Base-by-base conservation (phyloP, 2,113 vertebrate genomes). In the Chloebia gouldiae region DNA sequence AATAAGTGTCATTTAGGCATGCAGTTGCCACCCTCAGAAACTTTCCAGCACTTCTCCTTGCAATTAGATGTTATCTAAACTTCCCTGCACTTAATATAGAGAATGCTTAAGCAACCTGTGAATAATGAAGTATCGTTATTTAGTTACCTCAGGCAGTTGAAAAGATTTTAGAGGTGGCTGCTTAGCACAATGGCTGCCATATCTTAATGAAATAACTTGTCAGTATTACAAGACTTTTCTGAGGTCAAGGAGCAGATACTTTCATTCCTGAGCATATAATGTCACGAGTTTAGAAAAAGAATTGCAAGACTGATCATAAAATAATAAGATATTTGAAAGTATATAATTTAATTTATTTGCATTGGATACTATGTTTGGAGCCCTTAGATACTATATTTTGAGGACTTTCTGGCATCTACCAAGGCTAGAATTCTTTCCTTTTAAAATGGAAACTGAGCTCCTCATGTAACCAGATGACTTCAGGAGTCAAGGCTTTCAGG, bases 1-100 rank as follows among this genome's bases (percentile, higher is more conserved):
- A 96, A 95, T 96, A 95, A 91, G 60, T 96, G 83, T 93, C 91
- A 91, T 92, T 92, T 79, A 95, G 91, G 90, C 91, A 96, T 96
- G 93, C 71, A 73, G 95, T 92, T 94, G 82, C 77, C 92, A 93
- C 89, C 76, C 79, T 96, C 75, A 84, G 66, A 95, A 90, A 90
- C 79, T 88, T 94, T 96, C 88, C 95, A 94, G 40, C 63, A 44
- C 92, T 93, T 83, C 56, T 69, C 37, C 90, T 91, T 91, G 77
- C 83, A 96, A 40, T 92, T 88, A 95, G 94, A 96, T 95, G 65
- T 93, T 96, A 96, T 96, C 92, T 97, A 90, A 88, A 72, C 73
- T 96, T 85, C 86, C 76, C 73, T 87, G 76, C 68, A 49, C 63
- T 94, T 91, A 84, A 54, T 86, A 61, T 4, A 96, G 60, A 59